Evolutionary conservation across 2,113 vertebrate genomes (phyloP).

Genomic region (Myodes glareolus): DNA sequence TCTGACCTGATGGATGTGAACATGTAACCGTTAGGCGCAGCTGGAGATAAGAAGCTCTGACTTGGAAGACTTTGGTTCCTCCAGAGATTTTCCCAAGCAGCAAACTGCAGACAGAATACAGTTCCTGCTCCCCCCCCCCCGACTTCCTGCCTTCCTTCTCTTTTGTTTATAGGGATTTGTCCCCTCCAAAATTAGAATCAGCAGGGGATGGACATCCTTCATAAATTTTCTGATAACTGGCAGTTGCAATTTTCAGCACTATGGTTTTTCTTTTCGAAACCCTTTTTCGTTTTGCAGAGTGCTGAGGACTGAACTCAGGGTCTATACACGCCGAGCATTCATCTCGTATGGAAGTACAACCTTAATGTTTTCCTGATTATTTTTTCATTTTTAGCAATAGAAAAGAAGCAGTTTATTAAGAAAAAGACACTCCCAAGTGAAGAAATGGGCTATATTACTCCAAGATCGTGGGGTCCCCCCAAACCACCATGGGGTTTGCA

Average conservation of each 20-base stretch:
- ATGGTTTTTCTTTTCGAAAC: neutral
- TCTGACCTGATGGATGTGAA: neutral
- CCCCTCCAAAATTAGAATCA: slow-evolving; percentile 8
- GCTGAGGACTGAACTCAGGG: neutral
- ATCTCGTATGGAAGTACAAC: neutral
- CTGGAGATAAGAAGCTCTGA: neutral
- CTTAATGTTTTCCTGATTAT: neutral
- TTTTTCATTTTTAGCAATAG: neutral
- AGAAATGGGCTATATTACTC: too few species aligned
- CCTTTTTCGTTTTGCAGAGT: neutral
- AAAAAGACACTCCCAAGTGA: neutral
- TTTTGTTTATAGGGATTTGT: neutral
- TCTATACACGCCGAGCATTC: too few species aligned
- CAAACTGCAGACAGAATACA: neutral
- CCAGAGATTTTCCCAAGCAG: slow-evolving; percentile 40
- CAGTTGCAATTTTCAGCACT: neutral
- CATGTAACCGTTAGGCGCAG: neutral
- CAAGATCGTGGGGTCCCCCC: too few species aligned
- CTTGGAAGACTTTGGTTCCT: neutral
- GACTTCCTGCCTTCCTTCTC: neutral
- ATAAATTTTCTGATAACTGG: neutral
- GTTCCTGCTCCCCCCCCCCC: neutral
- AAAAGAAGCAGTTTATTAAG: neutral
- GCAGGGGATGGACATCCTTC: neutral
- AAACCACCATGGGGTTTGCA: too few species aligned